Base-by-base conservation (phyloP, 2,888 invertebrate genomes). In the Luffia ferchaultella region DNA sequence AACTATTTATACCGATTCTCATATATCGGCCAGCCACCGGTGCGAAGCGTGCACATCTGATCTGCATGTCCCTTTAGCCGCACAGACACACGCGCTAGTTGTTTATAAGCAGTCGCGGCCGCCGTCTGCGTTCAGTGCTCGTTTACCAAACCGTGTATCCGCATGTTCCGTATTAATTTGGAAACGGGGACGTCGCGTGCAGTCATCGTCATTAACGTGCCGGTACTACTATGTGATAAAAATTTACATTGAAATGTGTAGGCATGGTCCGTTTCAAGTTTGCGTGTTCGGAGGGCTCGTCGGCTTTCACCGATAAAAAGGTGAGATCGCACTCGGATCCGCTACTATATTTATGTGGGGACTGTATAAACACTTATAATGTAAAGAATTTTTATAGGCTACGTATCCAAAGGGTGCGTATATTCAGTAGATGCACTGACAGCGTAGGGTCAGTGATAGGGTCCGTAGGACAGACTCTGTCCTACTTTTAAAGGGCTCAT, bases 201-300 rank as follows among this genome's bases (percentile, higher is more conserved):
- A 60, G 45, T 47, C 46, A 46, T 49, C 50, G 48, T 45, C 49
- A 51, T 50, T 51, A 51, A 47, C 52, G 48, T 55, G 19, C 41
- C 42, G 46, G 42, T 52, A 45, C 42, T 47, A 46, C 55, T 57
- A 44, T 48, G 18, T 54, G 51, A 56, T 62, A 65, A 63, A 82
- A 80, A 79, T 77, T 79, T 67, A 73, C 78, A 62, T 73, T 80
- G 65, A 80, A 79, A 65, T 80, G 75, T 73, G 78, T 79, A 68
- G 82, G 80, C 60, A 79, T 82, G 82, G 79, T 80, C 63, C 72
- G 72, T 54, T 72, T 80, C 55, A 76, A 75, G 52, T 73, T 76
- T 16, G 57, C 63, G 53, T 57, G 64, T 50, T 57, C 65, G 54
- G 75, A 73, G 60, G 68, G 68, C 64, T 62, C 73, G 62, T 63